Conservation (phyloP, 2,113 vertebrate species). For the Natator depressus region DNA sequence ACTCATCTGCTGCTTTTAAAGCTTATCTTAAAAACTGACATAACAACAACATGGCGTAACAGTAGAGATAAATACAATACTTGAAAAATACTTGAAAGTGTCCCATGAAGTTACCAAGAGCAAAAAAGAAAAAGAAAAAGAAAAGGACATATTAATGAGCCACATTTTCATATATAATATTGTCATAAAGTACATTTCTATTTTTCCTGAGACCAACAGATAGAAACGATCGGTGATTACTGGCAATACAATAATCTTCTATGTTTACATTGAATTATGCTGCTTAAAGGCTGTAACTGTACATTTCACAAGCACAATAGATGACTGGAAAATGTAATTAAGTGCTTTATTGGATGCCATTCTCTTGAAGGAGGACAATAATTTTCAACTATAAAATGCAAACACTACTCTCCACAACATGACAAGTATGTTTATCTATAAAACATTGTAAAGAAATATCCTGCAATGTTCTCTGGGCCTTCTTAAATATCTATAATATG, state of each 20-base stretch:
- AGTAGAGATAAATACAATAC: neutral
- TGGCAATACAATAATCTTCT: neutral
- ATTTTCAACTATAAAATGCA: neutral
- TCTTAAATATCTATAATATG: neutral
- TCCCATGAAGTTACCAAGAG: neutral
- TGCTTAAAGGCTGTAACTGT: neutral
- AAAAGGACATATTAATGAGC: neutral
- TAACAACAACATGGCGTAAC: neutral
- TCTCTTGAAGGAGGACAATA: constrained; percentile 1
- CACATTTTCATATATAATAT: neutral
- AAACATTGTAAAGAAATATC: neutral
- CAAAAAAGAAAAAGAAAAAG: neutral
- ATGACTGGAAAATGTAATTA: constrained; percentile 30
- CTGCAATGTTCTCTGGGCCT: neutral
- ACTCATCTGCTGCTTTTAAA: neutral
- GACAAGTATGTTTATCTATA: neutral
- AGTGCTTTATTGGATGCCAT: neutral
- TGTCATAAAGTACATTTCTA: neutral
- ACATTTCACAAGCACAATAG: neutral
- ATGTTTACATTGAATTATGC: neutral
- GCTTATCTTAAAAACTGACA: neutral
- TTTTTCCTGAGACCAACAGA: neutral
- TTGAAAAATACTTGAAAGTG: neutral
- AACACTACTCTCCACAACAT: neutral
- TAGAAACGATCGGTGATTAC: neutral